A percentile compares a stretch with the other conserved stretches of the same genome.
These are phyloP conservation scores for Taenioides sp. DNA, from an alignment of 2,797 vertebrate species.

Conservation along the genomic window DNA sequence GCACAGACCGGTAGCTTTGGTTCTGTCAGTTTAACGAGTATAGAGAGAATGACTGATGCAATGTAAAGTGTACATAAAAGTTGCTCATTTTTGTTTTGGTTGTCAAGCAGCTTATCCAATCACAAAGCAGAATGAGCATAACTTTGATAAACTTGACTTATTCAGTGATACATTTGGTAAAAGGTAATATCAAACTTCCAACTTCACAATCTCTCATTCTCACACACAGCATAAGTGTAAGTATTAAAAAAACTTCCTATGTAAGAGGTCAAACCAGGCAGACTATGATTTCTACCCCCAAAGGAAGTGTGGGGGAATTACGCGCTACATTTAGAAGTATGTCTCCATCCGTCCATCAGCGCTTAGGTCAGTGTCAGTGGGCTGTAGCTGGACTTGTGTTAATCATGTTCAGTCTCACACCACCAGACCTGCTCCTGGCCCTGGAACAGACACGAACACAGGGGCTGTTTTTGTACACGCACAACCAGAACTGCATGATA, in stretches of 20 bases:
- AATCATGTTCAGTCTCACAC: slow-evolving; percentile 52
- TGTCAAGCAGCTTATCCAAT: no score
- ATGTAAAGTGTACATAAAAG: no score
- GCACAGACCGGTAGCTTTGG: no score
- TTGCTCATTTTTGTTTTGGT: no score
- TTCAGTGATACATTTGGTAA: no score
- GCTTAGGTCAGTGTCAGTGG: slow-evolving; percentile 17
- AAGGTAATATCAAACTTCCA: no score
- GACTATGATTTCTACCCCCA: slow-evolving; percentile 2
- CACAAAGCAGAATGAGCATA: no score
- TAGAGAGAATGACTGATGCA: no score
- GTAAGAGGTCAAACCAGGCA: neutral
- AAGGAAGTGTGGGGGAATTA: neutral
- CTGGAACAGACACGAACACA: neutral
- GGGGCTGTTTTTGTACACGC: neutral
- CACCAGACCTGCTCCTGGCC: slow-evolving; percentile 22
- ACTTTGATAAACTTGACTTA: no score
- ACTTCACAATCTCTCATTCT: no score
- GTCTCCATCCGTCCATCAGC: slow-evolving; percentile 16
- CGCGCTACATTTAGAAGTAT: slow-evolving; percentile 19
- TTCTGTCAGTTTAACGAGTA: no score
- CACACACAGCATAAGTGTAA: neutral
- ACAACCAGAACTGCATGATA: neutral
- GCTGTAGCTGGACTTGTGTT: slow-evolving; percentile 27
- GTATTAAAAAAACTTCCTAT: neutral